Conservation (phyloP, 1,140 invertebrate species). For the Mylabris phalerata region DNA sequence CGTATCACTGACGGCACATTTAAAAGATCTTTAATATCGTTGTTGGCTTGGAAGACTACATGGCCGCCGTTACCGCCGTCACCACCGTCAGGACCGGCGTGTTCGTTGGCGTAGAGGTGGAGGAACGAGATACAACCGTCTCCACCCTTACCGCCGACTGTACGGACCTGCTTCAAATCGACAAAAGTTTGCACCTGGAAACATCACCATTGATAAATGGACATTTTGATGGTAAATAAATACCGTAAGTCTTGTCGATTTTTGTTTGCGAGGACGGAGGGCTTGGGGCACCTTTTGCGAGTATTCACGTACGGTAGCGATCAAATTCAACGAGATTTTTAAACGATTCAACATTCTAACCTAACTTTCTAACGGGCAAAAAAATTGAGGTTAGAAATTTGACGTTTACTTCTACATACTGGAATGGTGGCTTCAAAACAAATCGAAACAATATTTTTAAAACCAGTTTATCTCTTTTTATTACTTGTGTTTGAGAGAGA, state of each 20-base stretch:
- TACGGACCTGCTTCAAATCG: conserved; percentile 57
- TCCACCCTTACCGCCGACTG: conserved; percentile 81
- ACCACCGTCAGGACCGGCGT: conserved; percentile 91
- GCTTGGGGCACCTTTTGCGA: conserved; percentile 35
- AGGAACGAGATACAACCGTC: conserved; percentile 87
- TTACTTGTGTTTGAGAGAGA: no score
- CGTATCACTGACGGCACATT: conserved; percentile 54
- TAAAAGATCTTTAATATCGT: conserved; percentile 65
- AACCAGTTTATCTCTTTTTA: no score
- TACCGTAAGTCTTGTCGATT: conserved; percentile 41
- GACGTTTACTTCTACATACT: no score
- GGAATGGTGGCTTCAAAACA: no score
- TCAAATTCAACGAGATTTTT: conserved; percentile 3
- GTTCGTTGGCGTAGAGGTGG: conserved; percentile 69
- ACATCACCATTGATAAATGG: conserved; percentile 6
- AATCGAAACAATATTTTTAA: no score
- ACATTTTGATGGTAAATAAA: conserved; percentile 19
- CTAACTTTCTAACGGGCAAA: neutral
- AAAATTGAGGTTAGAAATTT: neutral
- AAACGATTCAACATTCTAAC: conserved; percentile 2
- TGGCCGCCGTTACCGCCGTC: conserved; percentile 97
- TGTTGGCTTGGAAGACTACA: conserved; percentile 76
- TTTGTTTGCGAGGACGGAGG: conserved; percentile 49
- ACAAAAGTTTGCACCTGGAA: conserved; percentile 56
- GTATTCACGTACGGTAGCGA: conserved; percentile 7